phyloP scores from a whole-genome alignment of 2,888 invertebrate genomes.

The Xestia rhomboidea region DNA sequence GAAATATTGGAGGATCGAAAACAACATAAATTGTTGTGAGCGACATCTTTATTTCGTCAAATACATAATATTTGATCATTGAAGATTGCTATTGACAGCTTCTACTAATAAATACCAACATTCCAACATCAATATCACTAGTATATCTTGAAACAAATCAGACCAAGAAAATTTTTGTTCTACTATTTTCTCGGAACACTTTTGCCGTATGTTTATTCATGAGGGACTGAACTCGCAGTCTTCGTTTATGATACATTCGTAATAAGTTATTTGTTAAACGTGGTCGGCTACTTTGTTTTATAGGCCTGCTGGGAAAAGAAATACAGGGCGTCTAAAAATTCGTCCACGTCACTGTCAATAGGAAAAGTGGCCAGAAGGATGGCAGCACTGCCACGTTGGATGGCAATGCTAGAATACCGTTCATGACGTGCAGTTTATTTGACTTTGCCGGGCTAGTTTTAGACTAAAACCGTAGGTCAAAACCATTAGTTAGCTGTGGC shows the following conservation, averaged over 20 bases:
- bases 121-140: background rate
- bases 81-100: background rate
- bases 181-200: constrained; percentile 17
- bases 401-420: background rate
- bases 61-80: background rate
- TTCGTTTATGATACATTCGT: constrained; percentile 30
- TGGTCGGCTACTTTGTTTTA: constrained; percentile 9
- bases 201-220: constrained; percentile 40
- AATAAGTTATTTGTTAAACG: constrained; percentile 29
- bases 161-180: constrained; percentile 12
- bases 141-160: constrained; percentile 12
- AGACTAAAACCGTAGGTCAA: background rate
- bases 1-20: background rate
- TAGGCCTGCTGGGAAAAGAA: background rate
- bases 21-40: background rate
- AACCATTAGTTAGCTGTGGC: background rate
- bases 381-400: background rate
- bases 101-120: constrained; percentile 4
- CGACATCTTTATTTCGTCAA: background rate
- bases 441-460: background rate
- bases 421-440: background rate
- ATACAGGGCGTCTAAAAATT: background rate
- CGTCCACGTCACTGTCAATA: background rate
- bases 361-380: background rate
- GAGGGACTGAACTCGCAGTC: constrained; percentile 3